Evolutionary conservation across 2,888 invertebrate species (phyloP), one percentile per base, ranked within the genome.

Genomic region (Apamea epomidion): DNA sequence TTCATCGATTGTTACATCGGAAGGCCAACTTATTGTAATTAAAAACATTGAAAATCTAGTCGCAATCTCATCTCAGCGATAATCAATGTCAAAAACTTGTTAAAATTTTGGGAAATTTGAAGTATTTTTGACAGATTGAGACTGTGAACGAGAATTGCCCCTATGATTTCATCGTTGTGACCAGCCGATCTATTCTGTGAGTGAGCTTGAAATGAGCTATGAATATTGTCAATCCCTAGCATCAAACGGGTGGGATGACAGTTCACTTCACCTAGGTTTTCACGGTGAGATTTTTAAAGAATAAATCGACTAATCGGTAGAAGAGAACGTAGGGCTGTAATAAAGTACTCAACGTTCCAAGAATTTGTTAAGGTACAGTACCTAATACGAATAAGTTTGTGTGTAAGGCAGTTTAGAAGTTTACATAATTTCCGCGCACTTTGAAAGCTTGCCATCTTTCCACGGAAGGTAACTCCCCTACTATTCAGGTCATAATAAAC

Each of bases 401-500:
- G 68, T 21, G 54, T 7, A 54, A 21, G 7, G 8, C 6, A 48
- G 21, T 29, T 48, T 14, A 29, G 5, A 51, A 25, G 32, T 10
- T 32, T 16, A 54, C n/a, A 67, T 37, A 21, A 70, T 60, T 67
- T 5, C 10, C 14, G 3, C 12, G 14, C 4, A 73, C 1, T 60
- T 37, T 21, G 21, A 85, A 70, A 70, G 48, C 60, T 67, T 65
- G 72, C 60, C 54, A 54, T 72, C 37, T 48, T 85, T 58, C 5
- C 12, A 37, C 72, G 51, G 69, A 75, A 76, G 75, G 16, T 45
- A 73, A 65, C 81, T 71, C 58, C 80, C 25, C 21, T 25, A 37
- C 16, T 12, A 85, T 80, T 42, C 51, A 87, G 81, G 68, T 77
- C 62, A 77, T 29, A 73, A 74, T 71, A 87, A 88, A 75, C 72